Percentiles rank a stretch among this genome's conserved stretches.
phyloP scores from a whole-genome alignment of 1,140 invertebrate species.

The Leptopilina clavipes region DNA sequence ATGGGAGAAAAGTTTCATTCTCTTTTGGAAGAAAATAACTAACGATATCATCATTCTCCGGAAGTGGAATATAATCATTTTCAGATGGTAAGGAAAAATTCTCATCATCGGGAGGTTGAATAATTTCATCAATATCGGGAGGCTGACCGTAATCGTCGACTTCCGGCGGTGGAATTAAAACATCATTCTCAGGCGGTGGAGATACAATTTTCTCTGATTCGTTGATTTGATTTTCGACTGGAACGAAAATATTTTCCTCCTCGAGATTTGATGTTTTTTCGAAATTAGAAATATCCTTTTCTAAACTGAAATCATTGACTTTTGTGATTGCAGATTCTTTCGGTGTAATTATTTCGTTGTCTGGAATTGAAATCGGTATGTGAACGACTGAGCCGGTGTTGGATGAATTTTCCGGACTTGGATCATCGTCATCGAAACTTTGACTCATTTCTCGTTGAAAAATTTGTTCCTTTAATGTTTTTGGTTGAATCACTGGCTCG shows the following conservation, averaged over 20 bases:
- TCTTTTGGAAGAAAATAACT: background rate
- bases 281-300: background rate
- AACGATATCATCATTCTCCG: background rate
- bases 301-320: background rate
- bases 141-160: background rate
- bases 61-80: conserved; percentile 2
- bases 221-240: conserved; percentile 12
- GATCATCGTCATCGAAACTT: conserved; percentile 25
- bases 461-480: background rate
- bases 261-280: background rate
- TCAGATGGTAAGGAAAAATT: background rate
- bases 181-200: background rate
- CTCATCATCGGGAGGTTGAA: background rate
- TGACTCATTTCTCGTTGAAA: background rate
- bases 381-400: conserved; percentile 19
- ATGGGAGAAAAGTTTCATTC: too few relatives aligned
- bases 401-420: conserved; percentile 18
- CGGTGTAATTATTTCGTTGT: conserved; percentile 1
- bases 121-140: background rate
- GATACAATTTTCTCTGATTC: background rate
- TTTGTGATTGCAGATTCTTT: background rate
- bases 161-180: background rate
- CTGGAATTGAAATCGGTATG: conserved; percentile 7
- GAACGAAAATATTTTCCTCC: background rate
- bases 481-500: background rate